These are phyloP conservation scores for Carassius carassius DNA, from an alignment of 2,113 vertebrate species.

Conservation along the genomic window DNA sequence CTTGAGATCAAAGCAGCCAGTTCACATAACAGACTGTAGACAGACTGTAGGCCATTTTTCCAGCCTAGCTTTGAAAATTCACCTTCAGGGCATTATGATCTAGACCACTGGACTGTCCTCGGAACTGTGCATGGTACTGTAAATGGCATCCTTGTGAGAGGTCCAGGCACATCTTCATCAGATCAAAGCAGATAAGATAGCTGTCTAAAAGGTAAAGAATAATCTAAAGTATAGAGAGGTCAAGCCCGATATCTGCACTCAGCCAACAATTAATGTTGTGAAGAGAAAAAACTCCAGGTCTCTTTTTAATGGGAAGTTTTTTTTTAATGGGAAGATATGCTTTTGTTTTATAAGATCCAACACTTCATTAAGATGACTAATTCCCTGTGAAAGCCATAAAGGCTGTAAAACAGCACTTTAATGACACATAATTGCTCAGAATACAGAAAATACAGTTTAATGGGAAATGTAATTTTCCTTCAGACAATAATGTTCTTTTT, in stretches of 20 bases:
- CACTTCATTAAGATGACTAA: neutral
- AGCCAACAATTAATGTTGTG: neutral
- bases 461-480: constrained; percentile 36
- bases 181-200: constrained; percentile 9
- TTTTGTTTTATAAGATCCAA: constrained; percentile 18
- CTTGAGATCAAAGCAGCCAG: neutral
- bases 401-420: neutral
- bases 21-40: neutral
- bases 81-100: neutral
- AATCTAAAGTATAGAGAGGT: neutral
- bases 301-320: neutral
- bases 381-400: constrained; percentile 16
- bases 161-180: neutral
- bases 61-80: constrained; percentile 13
- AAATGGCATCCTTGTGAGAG: constrained; percentile 12
- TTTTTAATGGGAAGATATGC: neutral
- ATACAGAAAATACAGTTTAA: constrained; percentile 1
- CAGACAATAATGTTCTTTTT: constrained; percentile 42
- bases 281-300: neutral
- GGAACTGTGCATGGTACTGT: neutral
- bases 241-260: neutral
- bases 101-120: neutral
- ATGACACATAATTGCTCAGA: constrained; percentile 19
- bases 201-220: constrained; percentile 12
- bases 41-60: neutral